phyloP scores from a whole-genome alignment of 2,888 invertebrate species.

The Bugula neritina region DNA sequence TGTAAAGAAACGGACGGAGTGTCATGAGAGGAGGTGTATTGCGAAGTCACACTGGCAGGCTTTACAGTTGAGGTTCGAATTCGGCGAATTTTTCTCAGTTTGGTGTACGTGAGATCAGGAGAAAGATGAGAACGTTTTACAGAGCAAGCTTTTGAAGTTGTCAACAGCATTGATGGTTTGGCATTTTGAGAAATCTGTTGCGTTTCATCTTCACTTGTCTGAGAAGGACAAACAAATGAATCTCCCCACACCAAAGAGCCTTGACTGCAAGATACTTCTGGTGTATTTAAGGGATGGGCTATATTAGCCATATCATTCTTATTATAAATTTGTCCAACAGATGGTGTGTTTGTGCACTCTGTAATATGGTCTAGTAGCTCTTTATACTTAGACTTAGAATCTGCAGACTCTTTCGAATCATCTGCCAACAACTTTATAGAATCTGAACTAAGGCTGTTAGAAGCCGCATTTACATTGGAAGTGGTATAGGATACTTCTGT shows the following conservation, averaged over 20 bases:
- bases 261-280: not conserved
- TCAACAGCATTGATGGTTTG: too few species aligned
- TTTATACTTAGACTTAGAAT: not conserved
- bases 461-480: too few species aligned
- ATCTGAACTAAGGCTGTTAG: too few species aligned
- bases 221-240: constrained; percentile 2
- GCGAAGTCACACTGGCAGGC: not conserved
- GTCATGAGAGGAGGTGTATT: not conserved
- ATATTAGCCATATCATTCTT: too few species aligned
- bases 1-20: not conserved
- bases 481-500: too few species aligned
- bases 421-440: too few species aligned
- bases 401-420: not conserved
- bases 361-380: not conserved
- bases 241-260: constrained; percentile 7
- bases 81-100: not conserved
- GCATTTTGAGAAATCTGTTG: not conserved
- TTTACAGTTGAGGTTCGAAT: constrained; percentile 21
- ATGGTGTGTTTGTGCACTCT: not conserved
- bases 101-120: constrained; percentile 18
- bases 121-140: not conserved
- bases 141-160: not conserved
- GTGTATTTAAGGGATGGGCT: too few species aligned
- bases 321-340: too few species aligned
- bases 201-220: not conserved